These are phyloP conservation scores for Takifugu ocellatus DNA, from an alignment of 2,797 vertebrate genomes.

Conservation along the genomic window DNA sequence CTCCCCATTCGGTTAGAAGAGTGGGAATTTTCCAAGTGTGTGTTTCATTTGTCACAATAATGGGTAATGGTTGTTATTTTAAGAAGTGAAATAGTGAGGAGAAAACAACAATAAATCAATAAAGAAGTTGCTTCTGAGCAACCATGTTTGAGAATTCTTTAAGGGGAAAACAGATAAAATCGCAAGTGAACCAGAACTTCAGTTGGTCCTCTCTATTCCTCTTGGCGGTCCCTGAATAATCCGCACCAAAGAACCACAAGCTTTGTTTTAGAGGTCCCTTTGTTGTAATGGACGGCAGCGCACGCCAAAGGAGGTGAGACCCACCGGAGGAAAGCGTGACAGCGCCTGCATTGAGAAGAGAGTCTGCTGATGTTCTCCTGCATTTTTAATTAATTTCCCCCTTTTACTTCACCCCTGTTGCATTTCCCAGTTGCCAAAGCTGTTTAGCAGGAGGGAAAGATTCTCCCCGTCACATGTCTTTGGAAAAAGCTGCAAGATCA, in stretches of 20 bases:
- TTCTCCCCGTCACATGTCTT: conserved; percentile 24
- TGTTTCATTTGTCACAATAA: too few relatives aligned
- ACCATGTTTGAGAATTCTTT: conserved; percentile 19
- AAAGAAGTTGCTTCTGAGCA: background rate
- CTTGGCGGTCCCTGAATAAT: conserved; percentile 23
- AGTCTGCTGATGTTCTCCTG: conserved; percentile 59
- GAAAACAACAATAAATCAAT: too few relatives aligned
- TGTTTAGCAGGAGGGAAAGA: conserved; percentile 52
- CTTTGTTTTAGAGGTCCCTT: conserved; percentile 7
- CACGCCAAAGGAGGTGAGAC: conserved; percentile 2
- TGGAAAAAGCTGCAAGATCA: conserved; percentile 41
- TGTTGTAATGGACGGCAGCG: background rate
- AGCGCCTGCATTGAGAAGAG: conserved; percentile 45
- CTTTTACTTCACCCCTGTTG: conserved; percentile 44
- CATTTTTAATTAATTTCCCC: conserved; percentile 67
- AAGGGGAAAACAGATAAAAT: conserved; percentile 26
- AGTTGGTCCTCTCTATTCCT: conserved; percentile 16
- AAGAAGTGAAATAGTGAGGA: too few relatives aligned
- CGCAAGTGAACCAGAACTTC: conserved; percentile 12
- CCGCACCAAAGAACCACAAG: conserved; percentile 7
- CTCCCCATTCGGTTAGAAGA: too few relatives aligned
- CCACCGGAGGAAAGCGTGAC: conserved; percentile 50
- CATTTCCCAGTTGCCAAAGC: conserved; percentile 53
- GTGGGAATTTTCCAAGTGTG: too few relatives aligned
- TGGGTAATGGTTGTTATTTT: too few relatives aligned